Base-by-base conservation (phyloP, 2,888 invertebrate genomes). In the Chalcis sispes region DNA sequence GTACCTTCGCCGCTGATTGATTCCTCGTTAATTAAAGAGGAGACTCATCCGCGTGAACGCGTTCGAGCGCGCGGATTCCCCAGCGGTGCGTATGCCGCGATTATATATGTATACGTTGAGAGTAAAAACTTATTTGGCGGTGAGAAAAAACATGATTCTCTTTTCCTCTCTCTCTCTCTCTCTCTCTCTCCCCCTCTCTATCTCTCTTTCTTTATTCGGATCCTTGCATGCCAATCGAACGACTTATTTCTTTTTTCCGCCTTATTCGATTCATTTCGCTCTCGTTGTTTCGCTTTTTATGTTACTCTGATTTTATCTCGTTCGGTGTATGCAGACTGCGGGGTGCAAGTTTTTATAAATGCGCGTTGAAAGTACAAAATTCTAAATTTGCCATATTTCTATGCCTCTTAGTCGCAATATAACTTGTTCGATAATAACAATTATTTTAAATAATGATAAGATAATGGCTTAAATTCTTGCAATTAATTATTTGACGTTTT, bases 21-120 rank as follows among this genome's bases (percentile, higher is more conserved):
- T 85, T 85, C 82, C 81, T 82, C 76, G 83, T 85, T 86, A 87
- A 87, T 87, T 86, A 85, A 84, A 85, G 83, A 79, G 80, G 80
- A 74, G 77, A 50, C 20, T 50, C 50, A 10, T 36, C 10, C 36
- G 36, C 36, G 36, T 36, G 36, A 36, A 36, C 36, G 50, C 50
- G 50, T 20, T 20, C 50, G 42, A 42, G 42, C 8, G 2, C 8
- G 42, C 2, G 42, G 2, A 8, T 13, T 13, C 42, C 2, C 42
- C 8, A n/a, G n/a, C n/a, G n/a, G n/a, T n/a, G 42, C 8, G 42
- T 42, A 13, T 42, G 15, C 15, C 42, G 42, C 42, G 58, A 15
- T 32, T 58, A 18, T 61, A 46, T 13, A 42, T n/a, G n/a, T n/a
- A n/a, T n/a, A n/a, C n/a, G n/a, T n/a, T n/a, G 15, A 29, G 62